Percentiles rank a stretch among this genome's conserved stretches.
phyloP scores from a whole-genome alignment of 1,140 invertebrate species.

The Drosophila hydei region DNA sequence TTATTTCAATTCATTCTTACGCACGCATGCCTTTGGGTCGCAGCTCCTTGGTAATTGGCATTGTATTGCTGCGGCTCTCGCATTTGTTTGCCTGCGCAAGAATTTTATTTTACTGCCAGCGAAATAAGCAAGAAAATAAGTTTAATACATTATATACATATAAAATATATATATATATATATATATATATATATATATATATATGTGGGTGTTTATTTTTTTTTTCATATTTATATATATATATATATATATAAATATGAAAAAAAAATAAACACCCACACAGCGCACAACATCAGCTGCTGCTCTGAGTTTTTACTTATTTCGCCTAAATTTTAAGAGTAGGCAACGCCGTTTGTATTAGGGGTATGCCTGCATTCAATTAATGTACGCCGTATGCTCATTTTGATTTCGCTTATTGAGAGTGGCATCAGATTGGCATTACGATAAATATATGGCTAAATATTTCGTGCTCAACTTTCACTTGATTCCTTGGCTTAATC shows the following conservation, averaged over 20 bases:
- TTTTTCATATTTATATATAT: no score
- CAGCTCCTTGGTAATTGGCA: constrained; percentile 16
- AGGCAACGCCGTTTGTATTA: constrained; percentile 2
- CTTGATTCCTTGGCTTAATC: no score
- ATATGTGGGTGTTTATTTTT: no score
- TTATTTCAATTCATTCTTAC: constrained; percentile 75
- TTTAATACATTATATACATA: no score
- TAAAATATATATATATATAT: no score
- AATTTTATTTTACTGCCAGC: constrained; percentile 53
- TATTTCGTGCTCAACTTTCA: no score
- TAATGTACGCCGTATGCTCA: constrained; percentile 45
- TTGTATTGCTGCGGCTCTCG: constrained; percentile 12
- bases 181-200: no score
- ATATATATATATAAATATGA: not conserved
- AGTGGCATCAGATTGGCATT: constrained; percentile 15
- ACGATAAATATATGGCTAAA: no score
- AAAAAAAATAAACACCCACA: constrained; percentile 27
- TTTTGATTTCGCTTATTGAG: constrained; percentile 30
- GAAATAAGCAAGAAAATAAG: constrained; percentile 34
- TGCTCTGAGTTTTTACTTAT: constrained; percentile 7
- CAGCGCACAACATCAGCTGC: constrained; percentile 26
- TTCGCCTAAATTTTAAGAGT: constrained; percentile 1
- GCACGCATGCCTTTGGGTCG: constrained; percentile 55
- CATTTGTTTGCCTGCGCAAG: constrained; percentile 1
- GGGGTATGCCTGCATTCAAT: constrained; percentile 37